phyloP scores from a whole-genome alignment of 92 coral and sea anemone genomes.

The Heliopora coerulea region DNA sequence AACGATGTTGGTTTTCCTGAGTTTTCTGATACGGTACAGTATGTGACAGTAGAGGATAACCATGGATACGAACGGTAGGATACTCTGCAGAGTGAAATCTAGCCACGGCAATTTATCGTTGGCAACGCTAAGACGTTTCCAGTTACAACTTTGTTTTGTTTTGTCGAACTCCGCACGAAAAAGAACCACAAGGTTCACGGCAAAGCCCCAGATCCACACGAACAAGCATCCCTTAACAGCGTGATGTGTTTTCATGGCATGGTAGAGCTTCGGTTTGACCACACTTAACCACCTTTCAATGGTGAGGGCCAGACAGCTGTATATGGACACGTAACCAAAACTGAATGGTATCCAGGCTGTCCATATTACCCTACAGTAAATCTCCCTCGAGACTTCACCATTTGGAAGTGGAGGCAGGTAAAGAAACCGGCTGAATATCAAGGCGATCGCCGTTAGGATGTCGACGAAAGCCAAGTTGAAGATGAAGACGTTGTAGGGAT shows the following conservation, averaged over 20 bases:
- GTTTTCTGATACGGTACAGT: too few species aligned
- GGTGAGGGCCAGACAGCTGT: background rate
- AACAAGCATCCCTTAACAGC: background rate
- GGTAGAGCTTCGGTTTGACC: constrained; percentile 13
- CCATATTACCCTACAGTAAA: background rate
- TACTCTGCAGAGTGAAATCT: background rate
- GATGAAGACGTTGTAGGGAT: constrained; percentile 11
- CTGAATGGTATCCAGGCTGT: background rate
- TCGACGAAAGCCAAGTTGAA: constrained; percentile 9
- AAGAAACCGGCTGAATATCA: constrained; percentile 1
- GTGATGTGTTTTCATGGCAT: background rate
- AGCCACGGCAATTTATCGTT: background rate
- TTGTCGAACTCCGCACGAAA: background rate
- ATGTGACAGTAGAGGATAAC: background rate
- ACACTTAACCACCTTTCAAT: constrained; percentile 15
- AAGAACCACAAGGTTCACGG: background rate
- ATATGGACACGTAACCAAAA: constrained; percentile 1
- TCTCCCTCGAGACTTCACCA: background rate
- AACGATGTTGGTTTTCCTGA: too few species aligned
- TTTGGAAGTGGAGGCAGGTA: constrained; percentile 4
- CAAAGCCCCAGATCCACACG: background rate
- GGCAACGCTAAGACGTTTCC: background rate
- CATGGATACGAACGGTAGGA: background rate
- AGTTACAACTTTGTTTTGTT: background rate
- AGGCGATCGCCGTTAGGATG: background rate